Evolutionary conservation across 2,797 vertebrate species (phyloP).

Genomic region (Acipenser oxyrinchus): DNA sequence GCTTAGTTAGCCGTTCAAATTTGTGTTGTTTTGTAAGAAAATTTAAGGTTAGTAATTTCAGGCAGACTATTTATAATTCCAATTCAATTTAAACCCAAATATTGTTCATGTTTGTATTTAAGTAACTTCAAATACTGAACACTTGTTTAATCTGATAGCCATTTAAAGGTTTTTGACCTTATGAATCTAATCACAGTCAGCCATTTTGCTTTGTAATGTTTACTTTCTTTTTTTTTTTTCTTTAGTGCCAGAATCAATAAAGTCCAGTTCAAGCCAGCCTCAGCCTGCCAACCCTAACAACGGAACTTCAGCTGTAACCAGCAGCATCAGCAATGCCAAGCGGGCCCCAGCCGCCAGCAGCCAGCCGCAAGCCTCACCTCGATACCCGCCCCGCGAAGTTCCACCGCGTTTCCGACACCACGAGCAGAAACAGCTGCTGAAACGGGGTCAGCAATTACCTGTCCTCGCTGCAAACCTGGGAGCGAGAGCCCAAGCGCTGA

Average conservation of each 20-base stretch:
- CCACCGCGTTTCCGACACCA: conserved; percentile 74
- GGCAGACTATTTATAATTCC: too few species aligned
- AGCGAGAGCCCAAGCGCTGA: conserved; percentile 48
- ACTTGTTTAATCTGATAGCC: too few species aligned
- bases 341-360: conserved; percentile 64
- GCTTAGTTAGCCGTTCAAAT: too few species aligned
- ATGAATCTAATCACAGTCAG: too few species aligned
- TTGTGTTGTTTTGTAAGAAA: too few species aligned
- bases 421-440: conserved; percentile 88
- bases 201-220: too few species aligned
- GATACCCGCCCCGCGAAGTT: conserved; percentile 78
- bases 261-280: conserved; percentile 75
- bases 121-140: too few species aligned
- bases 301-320: conserved; percentile 72
- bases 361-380: conserved; percentile 72
- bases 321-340: conserved; percentile 91
- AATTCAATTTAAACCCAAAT: too few species aligned
- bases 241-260: conserved; percentile 81
- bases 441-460: conserved; percentile 74
- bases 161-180: too few species aligned
- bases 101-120: too few species aligned
- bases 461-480: conserved; percentile 73
- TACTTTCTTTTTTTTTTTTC: too few species aligned
- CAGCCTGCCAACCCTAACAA: conserved; percentile 69
- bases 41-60: too few species aligned